These are phyloP conservation scores for Drosophila macrospina DNA, from an alignment of 2,888 invertebrate genomes.

Conservation along the genomic window DNA sequence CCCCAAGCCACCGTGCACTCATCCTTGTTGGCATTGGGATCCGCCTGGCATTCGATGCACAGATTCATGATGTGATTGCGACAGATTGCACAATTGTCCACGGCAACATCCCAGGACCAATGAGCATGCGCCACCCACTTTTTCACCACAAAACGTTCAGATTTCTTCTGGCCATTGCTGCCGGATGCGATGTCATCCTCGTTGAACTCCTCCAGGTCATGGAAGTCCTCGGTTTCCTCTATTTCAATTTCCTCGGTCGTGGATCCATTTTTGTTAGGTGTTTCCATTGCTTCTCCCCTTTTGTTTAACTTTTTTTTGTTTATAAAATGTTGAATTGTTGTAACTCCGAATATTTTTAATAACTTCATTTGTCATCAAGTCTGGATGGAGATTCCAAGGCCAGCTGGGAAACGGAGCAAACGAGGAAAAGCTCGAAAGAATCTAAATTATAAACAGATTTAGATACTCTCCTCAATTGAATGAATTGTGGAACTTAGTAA, in stretches of 20 bases:
- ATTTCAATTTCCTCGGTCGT: conserved; percentile 89
- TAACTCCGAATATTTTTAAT: neutral
- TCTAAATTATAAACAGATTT: too few relatives aligned
- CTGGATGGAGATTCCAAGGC: conserved; percentile 1
- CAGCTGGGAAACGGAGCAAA: neutral
- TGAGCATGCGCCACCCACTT: conserved; percentile 99
- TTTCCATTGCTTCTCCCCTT: conserved; percentile 22
- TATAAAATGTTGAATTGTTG: conserved; percentile 21
- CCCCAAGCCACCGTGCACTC: conserved; percentile 99
- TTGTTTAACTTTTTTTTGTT: conserved; percentile 3
- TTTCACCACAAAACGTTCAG: conserved; percentile 98
- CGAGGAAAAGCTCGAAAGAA: neutral
- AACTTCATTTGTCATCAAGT: neutral
- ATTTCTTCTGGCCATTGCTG: conserved; percentile 93
- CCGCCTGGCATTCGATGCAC: conserved; percentile 99
- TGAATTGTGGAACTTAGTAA: too few relatives aligned
- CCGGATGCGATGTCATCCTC: conserved; percentile 78
- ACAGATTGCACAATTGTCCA: conserved; percentile 99
- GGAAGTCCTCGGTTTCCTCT: conserved; percentile 92
- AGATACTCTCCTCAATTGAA: too few relatives aligned
- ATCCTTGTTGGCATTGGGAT: conserved; percentile 98
- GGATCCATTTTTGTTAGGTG: conserved; percentile 32
- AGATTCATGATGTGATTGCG: conserved; percentile 99
- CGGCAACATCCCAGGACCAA: conserved; percentile 99
- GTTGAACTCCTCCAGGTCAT: conserved; percentile 85